Conservation (phyloP, 1,140 invertebrate species). For the Procambarus clarkii region DNA sequence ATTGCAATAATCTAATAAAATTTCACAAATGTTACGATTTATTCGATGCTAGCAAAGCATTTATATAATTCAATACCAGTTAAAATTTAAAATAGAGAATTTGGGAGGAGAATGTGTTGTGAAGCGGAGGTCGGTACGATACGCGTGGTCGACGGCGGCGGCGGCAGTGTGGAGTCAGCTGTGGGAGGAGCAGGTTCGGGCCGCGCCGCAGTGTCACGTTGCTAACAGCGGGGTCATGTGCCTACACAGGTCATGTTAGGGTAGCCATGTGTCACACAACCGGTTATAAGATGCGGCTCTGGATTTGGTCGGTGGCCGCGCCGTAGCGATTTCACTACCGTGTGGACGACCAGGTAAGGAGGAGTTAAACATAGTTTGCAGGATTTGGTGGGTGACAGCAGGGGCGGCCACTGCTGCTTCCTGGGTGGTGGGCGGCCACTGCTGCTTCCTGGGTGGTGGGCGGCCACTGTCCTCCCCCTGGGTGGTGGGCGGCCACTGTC, state of each 20-base stretch:
- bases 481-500: too few species aligned
- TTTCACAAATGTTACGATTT: not conserved
- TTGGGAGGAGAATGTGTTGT: not conserved
- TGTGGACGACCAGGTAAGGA: slow-evolving; percentile 43
- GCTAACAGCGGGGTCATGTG: slow-evolving; percentile 42
- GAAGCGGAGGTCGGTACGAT: slow-evolving; percentile 4
- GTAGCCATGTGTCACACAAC: slow-evolving; percentile 59
- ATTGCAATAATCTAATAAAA: not conserved
- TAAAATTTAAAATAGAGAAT: not conserved
- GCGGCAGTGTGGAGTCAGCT: slow-evolving; percentile 41
- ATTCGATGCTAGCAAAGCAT: not conserved
- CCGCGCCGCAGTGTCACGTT: slow-evolving; percentile 36
- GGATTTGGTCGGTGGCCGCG: slow-evolving; percentile 27
- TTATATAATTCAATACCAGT: not conserved
- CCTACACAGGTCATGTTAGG: slow-evolving; percentile 40
- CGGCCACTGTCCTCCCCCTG: too few species aligned
- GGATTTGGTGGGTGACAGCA: not conserved
- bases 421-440: too few species aligned
- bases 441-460: too few species aligned
- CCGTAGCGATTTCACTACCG: slow-evolving; percentile 45
- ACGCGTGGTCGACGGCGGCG: slow-evolving; percentile 30
- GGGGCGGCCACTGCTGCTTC: not conserved
- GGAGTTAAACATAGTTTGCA: not conserved
- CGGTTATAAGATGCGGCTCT: slow-evolving; percentile 51
- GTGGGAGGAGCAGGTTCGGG: slow-evolving; percentile 14